Conservation (phyloP, 2,113 vertebrate genomes). For the Callipepla squamata region DNA sequence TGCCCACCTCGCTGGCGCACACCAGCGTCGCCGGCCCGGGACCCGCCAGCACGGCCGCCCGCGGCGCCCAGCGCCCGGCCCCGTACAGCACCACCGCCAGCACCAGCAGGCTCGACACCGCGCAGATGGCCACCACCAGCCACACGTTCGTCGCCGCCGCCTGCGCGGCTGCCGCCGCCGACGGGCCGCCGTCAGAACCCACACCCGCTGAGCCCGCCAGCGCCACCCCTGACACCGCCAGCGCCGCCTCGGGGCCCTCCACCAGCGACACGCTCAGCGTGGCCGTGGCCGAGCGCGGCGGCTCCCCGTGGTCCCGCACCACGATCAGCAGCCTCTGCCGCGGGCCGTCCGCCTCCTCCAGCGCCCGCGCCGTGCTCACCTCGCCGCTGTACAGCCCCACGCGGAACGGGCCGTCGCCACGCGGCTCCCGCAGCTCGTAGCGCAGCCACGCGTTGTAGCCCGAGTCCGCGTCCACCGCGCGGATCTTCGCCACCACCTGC, state of each 20-base stretch:
- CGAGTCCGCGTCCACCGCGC: conserved; percentile 75
- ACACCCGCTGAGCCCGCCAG: too few relatives aligned
- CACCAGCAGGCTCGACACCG: conserved; percentile 56
- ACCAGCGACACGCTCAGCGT: too few relatives aligned
- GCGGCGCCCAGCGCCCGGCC: too few relatives aligned
- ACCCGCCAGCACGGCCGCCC: too few relatives aligned
- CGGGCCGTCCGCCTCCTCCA: conserved; percentile 73
- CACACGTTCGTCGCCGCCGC: conserved; percentile 55
- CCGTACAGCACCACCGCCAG: neutral
- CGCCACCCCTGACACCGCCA: too few relatives aligned
- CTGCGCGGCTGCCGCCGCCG: neutral
- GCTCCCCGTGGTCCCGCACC: too few relatives aligned
- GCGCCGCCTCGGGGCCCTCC: too few relatives aligned
- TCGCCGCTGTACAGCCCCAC: conserved; percentile 50
- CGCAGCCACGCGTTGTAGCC: conserved; percentile 80
- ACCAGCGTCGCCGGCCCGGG: too few relatives aligned
- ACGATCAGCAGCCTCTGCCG: neutral
- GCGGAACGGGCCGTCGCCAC: conserved; percentile 36
- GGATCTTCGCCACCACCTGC: conserved; percentile 75
- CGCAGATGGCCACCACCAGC: conserved; percentile 66
- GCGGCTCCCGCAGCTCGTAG: conserved; percentile 66
- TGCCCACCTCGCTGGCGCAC: too few relatives aligned
- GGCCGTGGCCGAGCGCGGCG: too few relatives aligned
- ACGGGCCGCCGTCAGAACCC: too few relatives aligned
- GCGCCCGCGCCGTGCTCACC: conserved; percentile 63